Evolutionary conservation across 2,888 invertebrate species (phyloP).

Genomic region (Phalera bucephala): DNA sequence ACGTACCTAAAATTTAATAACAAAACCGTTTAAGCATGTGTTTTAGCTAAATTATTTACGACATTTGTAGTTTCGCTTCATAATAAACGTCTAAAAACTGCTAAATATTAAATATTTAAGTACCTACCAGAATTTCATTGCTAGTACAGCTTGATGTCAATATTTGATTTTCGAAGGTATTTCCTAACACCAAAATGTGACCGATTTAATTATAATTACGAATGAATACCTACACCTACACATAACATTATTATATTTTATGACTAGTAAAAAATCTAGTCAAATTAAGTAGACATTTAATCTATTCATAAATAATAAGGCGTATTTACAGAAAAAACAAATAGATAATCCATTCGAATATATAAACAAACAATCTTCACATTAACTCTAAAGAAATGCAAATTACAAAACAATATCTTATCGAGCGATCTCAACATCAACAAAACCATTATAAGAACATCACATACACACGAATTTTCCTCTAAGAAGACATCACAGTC

Average conservation of each 20-base stretch:
- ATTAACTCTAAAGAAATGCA: slow-evolving; percentile 67
- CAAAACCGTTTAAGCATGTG: slow-evolving; percentile 16
- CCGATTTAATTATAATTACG: slow-evolving; percentile 24
- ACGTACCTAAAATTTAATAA: slow-evolving; percentile 25
- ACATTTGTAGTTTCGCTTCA: not conserved
- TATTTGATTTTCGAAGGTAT: no score
- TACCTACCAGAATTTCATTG: slow-evolving; percentile 23
- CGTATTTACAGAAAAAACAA: slow-evolving; percentile 67
- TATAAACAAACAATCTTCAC: slow-evolving; percentile 55
- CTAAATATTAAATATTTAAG: slow-evolving; percentile 28
- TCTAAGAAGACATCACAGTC: slow-evolving; percentile 82
- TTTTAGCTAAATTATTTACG: not conserved
- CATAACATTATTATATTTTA: slow-evolving; percentile 46
- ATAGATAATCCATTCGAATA: slow-evolving; percentile 54
- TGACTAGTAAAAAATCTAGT: slow-evolving; percentile 80
- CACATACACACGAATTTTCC: slow-evolving; percentile 69
- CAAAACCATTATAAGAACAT: slow-evolving; percentile 51
- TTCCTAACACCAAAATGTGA: slow-evolving; percentile 33
- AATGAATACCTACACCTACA: slow-evolving; percentile 26
- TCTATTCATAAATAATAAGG: slow-evolving; percentile 67
- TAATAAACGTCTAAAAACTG: slow-evolving; percentile 9
- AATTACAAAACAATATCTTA: slow-evolving; percentile 45
- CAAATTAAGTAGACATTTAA: slow-evolving; percentile 58
- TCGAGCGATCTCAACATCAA: slow-evolving; percentile 27
- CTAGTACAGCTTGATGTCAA: slow-evolving; percentile 8